phyloP scores from a whole-genome alignment of 2,797 vertebrate species.

The Hemibagrus guttatus region DNA sequence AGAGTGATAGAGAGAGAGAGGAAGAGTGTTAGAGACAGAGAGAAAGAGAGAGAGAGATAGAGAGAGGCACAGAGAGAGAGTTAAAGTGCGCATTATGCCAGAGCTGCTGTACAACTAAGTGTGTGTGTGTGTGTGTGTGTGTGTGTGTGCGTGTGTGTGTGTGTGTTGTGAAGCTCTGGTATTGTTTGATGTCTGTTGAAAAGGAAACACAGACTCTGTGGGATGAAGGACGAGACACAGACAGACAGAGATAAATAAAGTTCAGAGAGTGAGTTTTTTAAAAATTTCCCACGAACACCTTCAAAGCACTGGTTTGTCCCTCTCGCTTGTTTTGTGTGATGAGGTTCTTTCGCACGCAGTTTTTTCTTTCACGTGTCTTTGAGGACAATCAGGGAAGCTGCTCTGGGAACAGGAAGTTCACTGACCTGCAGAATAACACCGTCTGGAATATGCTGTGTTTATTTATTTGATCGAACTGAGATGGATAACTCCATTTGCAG shows the following conservation, averaged over 20 bases:
- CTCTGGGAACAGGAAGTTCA: too few species aligned
- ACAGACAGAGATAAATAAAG: neutral
- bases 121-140: too few species aligned
- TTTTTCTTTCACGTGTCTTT: neutral
- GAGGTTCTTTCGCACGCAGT: neutral
- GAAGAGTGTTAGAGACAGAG: too few species aligned
- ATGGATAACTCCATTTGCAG: neutral
- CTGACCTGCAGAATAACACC: neutral
- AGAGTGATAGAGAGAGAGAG: too few species aligned
- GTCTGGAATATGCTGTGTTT: too few species aligned
- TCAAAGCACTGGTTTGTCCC: neutral
- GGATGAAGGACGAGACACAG: neutral
- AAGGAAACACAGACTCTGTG: neutral
- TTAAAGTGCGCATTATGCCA: too few species aligned
- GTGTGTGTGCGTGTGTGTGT: neutral
- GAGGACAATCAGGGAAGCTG: neutral
- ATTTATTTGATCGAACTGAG: neutral
- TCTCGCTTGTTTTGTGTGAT: neutral
- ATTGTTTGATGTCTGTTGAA: conserved; percentile 2
- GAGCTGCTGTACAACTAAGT: too few species aligned
- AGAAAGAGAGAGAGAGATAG: too few species aligned
- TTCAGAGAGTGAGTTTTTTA: neutral
- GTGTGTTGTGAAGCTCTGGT: neutral
- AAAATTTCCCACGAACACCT: neutral
- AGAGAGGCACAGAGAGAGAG: too few species aligned